These are phyloP conservation scores for Monochamus saltuarius DNA, from an alignment of 1,140 invertebrate species.

Conservation along the genomic window DNA sequence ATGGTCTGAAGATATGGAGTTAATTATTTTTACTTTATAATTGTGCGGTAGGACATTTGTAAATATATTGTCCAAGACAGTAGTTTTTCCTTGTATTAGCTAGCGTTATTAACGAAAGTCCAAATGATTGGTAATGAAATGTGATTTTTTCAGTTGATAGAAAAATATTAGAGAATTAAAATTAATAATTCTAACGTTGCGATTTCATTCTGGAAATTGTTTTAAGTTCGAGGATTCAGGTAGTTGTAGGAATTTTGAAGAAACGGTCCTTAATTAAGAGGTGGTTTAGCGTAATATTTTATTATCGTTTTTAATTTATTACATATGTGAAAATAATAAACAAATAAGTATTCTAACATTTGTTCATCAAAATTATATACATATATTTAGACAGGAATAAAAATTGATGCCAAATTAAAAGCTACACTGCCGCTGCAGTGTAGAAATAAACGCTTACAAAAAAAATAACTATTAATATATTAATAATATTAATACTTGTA, in stretches of 20 bases:
- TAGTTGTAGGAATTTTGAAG: conserved; percentile 8
- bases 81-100: no score
- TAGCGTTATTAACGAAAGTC: no score
- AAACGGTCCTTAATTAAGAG: conserved; percentile 2
- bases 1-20: no score
- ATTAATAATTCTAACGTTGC: no score
- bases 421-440: conserved; percentile 20
- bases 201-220: no score
- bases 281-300: conserved; percentile 27
- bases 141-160: no score
- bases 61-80: no score
- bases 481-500: conserved; percentile 33
- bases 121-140: no score
- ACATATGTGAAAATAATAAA: conserved; percentile 39
- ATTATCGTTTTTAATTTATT: conserved; percentile 39
- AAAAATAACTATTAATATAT: conserved; percentile 31
- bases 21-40: no score
- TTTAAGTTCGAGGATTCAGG: no score
- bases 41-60: no score
- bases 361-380: conserved; percentile 32
- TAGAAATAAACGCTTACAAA: conserved; percentile 28
- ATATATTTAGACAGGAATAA: conserved; percentile 29
- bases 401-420: conserved; percentile 32
- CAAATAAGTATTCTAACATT: conserved; percentile 36
- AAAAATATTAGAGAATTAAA: no score